phyloP scores from a whole-genome alignment of 2,113 vertebrate genomes.

The Poeciliopsis turrubarensis region DNA sequence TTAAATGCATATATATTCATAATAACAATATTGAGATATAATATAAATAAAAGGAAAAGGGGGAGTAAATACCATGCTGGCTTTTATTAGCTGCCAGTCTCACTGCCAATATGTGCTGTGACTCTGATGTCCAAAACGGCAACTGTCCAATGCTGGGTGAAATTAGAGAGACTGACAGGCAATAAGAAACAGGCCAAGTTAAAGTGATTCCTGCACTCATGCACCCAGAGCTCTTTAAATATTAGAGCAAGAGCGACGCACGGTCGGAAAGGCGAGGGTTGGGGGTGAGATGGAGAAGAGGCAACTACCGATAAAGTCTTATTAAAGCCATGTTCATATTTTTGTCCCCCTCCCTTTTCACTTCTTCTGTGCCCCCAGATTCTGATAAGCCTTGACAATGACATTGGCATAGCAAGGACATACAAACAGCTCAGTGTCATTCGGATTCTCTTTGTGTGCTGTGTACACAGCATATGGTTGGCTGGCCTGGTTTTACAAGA shows the following conservation, averaged over 20 bases:
- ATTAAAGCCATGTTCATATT: conserved; percentile 74
- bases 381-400: conserved; percentile 77
- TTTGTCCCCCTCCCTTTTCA: conserved; percentile 10
- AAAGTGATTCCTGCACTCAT: conserved; percentile 74
- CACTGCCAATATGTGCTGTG: conserved; percentile 80
- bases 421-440: conserved; percentile 66
- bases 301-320: conserved; percentile 79
- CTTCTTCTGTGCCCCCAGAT: conserved; percentile 61
- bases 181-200: conserved; percentile 83
- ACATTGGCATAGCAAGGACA: conserved; percentile 73
- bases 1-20: conserved; percentile 83
- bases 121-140: conserved; percentile 80
- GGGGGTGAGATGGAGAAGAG: conserved; percentile 36
- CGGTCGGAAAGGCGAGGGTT: conserved; percentile 18
- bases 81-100: conserved; percentile 86
- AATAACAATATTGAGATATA: conserved; percentile 82
- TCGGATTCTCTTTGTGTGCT: conserved; percentile 51
- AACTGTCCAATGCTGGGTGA: conserved; percentile 82
- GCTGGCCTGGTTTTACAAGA: conserved; percentile 2
- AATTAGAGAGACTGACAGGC: conserved; percentile 86
- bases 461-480: conserved; percentile 31
- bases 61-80: conserved; percentile 76
- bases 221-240: conserved; percentile 74
- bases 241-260: conserved; percentile 64
- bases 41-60: conserved; percentile 78